Evolutionary conservation across 1,140 invertebrate species (phyloP), one percentile per base, ranked within the genome.

Genomic region (Bombus balteatus): DNA sequence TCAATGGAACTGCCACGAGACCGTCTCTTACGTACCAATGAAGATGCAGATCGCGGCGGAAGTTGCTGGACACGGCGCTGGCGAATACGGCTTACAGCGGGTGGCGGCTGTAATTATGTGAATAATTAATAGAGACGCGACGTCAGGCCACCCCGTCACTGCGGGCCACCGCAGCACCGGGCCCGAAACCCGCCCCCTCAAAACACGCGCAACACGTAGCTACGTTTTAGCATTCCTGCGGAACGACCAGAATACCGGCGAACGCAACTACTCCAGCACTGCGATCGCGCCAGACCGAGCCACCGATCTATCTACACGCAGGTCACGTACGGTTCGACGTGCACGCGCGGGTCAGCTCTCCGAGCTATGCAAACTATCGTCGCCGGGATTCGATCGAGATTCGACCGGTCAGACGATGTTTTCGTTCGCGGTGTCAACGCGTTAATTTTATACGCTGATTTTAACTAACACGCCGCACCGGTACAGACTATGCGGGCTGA

Each of bases 81-180:
- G 88, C 59, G 88, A 87, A 65, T 34, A 66, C 59, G 91, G 88
- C 88, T 92, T 34, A 83, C 84, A 90, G 90, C 87, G 81, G 90
- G 83, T 83, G 83, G 89, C 88, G 88, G 85, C 75, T 87, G 89
- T 92, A 92, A 94, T 83, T 90, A 81, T 93, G 74, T 92, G 86
- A 93, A 92, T 94, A 94, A 95, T 92, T 93, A 94, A 93, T 91
- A 92, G 90, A 92, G 89, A 93, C 88, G 87, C 90, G 93, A 95
- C 94, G 94, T 95, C 94, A 95, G 94, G 94, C 94, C 92, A 94
- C 94, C 93, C 93, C 94, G 94, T 95, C 94, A 95, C 92, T 94
- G 94, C 94, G 93, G 93, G 93, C 94, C 94, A 95, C 94, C 94
- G 92, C 92, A 89, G 88, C 90, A 93, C 92, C 91, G 82, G 91